Percentiles rank a stretch among this genome's conserved stretches.
Evolutionary conservation across 2,797 vertebrate genomes (phyloP).

Genomic region (Cetoscarus ocellatus): DNA sequence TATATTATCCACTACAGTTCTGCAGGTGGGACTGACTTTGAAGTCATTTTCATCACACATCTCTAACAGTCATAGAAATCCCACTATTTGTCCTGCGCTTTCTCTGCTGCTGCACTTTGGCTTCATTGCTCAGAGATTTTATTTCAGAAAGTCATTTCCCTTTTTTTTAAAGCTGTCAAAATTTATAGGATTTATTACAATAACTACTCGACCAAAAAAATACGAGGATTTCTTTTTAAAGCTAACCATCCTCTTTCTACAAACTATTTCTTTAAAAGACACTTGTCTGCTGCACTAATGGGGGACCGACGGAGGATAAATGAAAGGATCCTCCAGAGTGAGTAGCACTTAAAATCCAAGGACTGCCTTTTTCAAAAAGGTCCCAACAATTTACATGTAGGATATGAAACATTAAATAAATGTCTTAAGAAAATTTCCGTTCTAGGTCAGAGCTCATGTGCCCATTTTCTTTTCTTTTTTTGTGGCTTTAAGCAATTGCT

Average conservation of each 20-base stretch:
- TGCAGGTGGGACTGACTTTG: conserved; percentile 16
- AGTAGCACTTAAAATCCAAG: conserved; percentile 17
- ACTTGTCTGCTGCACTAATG: conserved; percentile 6
- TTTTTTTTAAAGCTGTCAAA: conserved; percentile 53
- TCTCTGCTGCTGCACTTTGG: conserved; percentile 53
- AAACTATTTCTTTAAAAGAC: conserved; percentile 17
- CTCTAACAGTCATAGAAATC: conserved; percentile 33
- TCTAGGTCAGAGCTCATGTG: conserved; percentile 18
- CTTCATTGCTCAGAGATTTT: conserved; percentile 46
- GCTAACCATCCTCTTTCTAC: conserved; percentile 1
- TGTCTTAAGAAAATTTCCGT: neutral
- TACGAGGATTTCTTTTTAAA: conserved; percentile 43
- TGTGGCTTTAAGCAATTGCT: conserved; percentile 21
- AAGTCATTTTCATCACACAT: conserved; percentile 26
- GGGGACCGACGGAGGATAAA: conserved; percentile 15
- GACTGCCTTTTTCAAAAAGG: conserved; percentile 1
- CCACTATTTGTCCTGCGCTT: conserved; percentile 28
- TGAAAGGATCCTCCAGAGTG: conserved; percentile 1
- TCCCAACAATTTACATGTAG: conserved; percentile 15
- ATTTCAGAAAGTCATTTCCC: conserved; percentile 50
- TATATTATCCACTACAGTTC: conserved; percentile 8
- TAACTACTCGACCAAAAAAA: conserved; percentile 45
- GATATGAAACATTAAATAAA: conserved; percentile 21
- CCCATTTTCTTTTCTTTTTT: conserved; percentile 20
- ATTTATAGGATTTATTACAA: conserved; percentile 38